These are phyloP conservation scores for Drosophila trichaetosa DNA, from an alignment of 2,888 invertebrate genomes.

Conservation along the genomic window DNA sequence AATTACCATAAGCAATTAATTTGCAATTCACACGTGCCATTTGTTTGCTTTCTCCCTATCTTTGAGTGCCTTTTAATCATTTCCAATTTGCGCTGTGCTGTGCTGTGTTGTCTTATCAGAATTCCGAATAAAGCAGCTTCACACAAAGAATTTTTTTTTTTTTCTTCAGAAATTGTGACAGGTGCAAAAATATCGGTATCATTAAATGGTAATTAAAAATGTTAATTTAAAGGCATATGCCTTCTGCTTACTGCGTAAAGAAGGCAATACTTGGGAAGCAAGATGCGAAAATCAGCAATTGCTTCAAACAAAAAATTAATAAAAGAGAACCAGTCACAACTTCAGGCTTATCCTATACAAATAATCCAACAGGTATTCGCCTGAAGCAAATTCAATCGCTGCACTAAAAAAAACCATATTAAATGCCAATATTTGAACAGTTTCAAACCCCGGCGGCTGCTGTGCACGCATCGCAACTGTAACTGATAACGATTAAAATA, in stretches of 20 bases:
- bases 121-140: slow-evolving; percentile 27
- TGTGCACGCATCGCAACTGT: slow-evolving; percentile 17
- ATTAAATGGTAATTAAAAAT: slow-evolving; percentile 65
- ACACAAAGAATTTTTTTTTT: neutral
- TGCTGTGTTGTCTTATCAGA: slow-evolving; percentile 46
- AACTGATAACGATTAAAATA: slow-evolving; percentile 37
- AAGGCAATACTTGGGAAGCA: neutral
- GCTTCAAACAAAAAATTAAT: neutral
- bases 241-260: neutral
- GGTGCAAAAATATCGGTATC: slow-evolving; percentile 21
- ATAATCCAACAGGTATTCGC: slow-evolving; percentile 9
- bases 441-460: slow-evolving; percentile 20
- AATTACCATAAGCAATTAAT: slow-evolving; percentile 29
- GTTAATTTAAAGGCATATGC: slow-evolving; percentile 5
- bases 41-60: slow-evolving; percentile 18
- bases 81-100: slow-evolving; percentile 23
- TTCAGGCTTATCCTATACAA: slow-evolving; percentile 17
- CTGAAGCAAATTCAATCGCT: slow-evolving; percentile 7
- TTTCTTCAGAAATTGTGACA: slow-evolving; percentile 22
- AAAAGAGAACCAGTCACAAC: neutral
- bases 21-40: slow-evolving; percentile 25
- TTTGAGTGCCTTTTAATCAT: slow-evolving; percentile 61
- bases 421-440: slow-evolving; percentile 14
- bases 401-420: slow-evolving; percentile 35
- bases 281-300: neutral